phyloP scores from a whole-genome alignment of 1,140 invertebrate genomes.

The Streblospio benedicti region DNA sequence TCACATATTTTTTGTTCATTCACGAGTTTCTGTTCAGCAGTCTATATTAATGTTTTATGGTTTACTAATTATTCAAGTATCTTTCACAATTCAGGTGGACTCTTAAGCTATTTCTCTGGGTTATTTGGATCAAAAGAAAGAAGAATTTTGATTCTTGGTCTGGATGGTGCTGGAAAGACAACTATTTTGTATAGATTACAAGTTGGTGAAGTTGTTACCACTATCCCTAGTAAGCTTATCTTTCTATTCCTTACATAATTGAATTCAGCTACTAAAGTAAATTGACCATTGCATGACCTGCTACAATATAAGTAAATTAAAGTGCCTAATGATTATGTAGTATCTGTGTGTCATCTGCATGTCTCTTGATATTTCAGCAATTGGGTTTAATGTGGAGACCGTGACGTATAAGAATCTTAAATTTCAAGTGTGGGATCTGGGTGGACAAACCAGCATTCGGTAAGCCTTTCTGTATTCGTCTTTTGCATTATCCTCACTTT shows the following conservation, averaged over 20 bases:
- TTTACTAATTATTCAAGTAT: too few relatives aligned
- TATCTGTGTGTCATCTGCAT: not conserved
- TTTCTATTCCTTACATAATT: conserved; percentile 4
- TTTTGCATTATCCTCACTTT: not conserved
- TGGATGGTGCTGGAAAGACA: conserved; percentile 88
- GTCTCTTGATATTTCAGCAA: conserved; percentile 51
- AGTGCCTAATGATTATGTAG: not conserved
- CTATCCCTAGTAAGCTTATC: conserved; percentile 68
- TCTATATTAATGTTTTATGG: too few relatives aligned
- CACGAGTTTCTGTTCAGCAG: too few relatives aligned
- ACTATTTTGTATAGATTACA: conserved; percentile 96
- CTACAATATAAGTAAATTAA: conserved; percentile 1
- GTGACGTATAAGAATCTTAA: conserved; percentile 97
- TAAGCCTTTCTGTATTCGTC: conserved; percentile 32
- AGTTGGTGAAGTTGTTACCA: conserved; percentile 99
- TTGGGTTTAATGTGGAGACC: conserved; percentile 99
- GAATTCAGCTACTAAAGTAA: conserved; percentile 9
- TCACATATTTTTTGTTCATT: too few relatives aligned
- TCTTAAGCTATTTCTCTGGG: conserved; percentile 89
- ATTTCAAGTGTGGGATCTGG: conserved; percentile 99
- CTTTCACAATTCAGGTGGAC: conserved; percentile 79
- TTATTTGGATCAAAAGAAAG: conserved; percentile 89
- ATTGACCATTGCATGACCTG: too few relatives aligned
- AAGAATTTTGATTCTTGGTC: conserved; percentile 91
- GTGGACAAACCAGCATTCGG: conserved; percentile 91